Percentiles rank a stretch among this genome's conserved stretches.
Conservation (phyloP, 2,797 vertebrate species). For the Crocodylus rhombifer region DNA sequence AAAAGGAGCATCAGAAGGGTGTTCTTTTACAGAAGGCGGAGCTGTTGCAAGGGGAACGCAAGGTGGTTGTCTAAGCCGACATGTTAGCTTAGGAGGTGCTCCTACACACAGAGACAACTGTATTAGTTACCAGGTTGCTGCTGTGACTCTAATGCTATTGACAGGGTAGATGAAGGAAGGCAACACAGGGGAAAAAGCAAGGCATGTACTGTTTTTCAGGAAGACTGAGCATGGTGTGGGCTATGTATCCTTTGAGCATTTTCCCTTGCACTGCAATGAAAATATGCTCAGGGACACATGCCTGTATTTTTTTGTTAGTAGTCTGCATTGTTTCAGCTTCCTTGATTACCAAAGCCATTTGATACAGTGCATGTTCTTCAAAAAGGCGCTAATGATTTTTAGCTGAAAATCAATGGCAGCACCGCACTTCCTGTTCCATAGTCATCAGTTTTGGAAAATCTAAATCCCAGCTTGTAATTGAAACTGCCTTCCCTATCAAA, state of each 20-base stretch:
- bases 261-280: background rate
- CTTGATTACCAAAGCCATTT: background rate
- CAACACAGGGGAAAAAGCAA: background rate
- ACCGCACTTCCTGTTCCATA: background rate
- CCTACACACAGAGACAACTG: too few relatives aligned
- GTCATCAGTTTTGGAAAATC: background rate
- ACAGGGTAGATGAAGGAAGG: background rate
- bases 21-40: too few relatives aligned
- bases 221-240: background rate
- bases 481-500: background rate
- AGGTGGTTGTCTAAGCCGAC: too few relatives aligned
- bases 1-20: too few relatives aligned
- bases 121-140: background rate
- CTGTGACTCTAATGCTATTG: background rate
- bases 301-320: background rate
- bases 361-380: background rate
- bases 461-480: background rate
- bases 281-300: background rate
- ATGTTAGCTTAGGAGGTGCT: too few relatives aligned
- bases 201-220: background rate
- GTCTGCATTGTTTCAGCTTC: background rate
- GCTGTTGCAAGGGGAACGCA: too few relatives aligned
- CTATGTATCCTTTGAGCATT: background rate
- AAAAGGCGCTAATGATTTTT: background rate
- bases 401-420: background rate